Evolutionary conservation across 2,888 invertebrate genomes (phyloP), one percentile per base, ranked within the genome.

Genomic region (Brachylomia viminalis): DNA sequence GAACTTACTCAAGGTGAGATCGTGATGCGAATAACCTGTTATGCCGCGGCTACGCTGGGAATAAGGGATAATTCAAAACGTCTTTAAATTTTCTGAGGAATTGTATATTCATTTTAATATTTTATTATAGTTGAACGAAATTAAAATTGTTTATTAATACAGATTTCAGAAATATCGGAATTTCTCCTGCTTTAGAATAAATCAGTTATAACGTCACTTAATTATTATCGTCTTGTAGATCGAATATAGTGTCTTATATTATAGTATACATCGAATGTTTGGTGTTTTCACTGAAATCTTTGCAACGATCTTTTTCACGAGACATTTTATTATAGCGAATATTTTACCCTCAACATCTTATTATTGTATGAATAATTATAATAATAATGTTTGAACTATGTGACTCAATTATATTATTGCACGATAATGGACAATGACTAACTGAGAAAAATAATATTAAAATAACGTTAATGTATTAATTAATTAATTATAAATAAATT

Each of bases 1-100:
- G 77, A 83, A 86, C 72, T 87, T 73, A 75, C 77, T 81, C 83
- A 83, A 86, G 88, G 82, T 88, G 82, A 80, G 58, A 69, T 82
- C 87, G 86, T 86, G 86, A 85, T 65, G 68, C 54, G 87, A 85
- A 85, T 86, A 68, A 30, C 30, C 52, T 69, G 13, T 45, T 54
- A 20, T 62, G 77, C 72, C 45, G 13, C 56, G 52, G 72, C 58
- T 30, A 52, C 30, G 11, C 56, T 66, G 54, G 49, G 66, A 76
- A 70, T 76, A 52, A 59, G 52, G 72, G 20, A 72, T 71, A 15
- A 75, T 70, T 62, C 13, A 33, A 76, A 80, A 42, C 20, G 1
- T n/a, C 7, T 69, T 58, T 15, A 15, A 30, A 30, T 54, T 64
- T 74, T 58, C 33, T 0, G 5, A n/a, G 1, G 27, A 17, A 38